Evolutionary conservation across 2,797 vertebrate species (phyloP).

Genomic region (Spheniscus humboldti): DNA sequence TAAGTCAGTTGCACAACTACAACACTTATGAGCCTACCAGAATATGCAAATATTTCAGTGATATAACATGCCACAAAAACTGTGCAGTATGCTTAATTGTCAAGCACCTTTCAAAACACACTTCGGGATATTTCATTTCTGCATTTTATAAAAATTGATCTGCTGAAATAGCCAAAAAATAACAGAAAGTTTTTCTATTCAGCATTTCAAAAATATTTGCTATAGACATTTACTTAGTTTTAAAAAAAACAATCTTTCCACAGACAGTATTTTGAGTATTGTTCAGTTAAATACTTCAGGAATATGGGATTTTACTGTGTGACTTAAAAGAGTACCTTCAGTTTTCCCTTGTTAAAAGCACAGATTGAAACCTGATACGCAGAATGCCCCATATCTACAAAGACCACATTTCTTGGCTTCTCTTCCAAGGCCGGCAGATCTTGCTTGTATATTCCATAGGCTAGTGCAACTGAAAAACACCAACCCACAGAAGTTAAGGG

Average conservation of each 20-base stretch:
- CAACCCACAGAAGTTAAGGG: neutral
- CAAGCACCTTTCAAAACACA: neutral
- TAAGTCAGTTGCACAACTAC: neutral
- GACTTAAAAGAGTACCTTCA: slow-evolving; percentile 71
- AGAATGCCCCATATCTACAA: slow-evolving; percentile 82
- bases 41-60: neutral
- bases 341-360: slow-evolving; percentile 83
- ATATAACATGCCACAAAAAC: neutral
- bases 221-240: neutral
- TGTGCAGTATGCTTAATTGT: neutral
- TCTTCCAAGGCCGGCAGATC: slow-evolving; percentile 78
- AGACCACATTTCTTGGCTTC: slow-evolving; percentile 79
- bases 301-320: neutral
- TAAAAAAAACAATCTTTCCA: neutral
- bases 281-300: neutral
- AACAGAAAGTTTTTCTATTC: neutral
- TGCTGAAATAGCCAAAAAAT: neutral
- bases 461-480: slow-evolving; percentile 75
- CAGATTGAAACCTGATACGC: slow-evolving; percentile 79
- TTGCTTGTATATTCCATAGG: slow-evolving; percentile 83
- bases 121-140: neutral
- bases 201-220: neutral
- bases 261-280: neutral
- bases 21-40: neutral
- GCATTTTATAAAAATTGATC: neutral